These are phyloP conservation scores for Liodrosophila aerea DNA, from an alignment of 2,888 invertebrate species.

Conservation along the genomic window DNA sequence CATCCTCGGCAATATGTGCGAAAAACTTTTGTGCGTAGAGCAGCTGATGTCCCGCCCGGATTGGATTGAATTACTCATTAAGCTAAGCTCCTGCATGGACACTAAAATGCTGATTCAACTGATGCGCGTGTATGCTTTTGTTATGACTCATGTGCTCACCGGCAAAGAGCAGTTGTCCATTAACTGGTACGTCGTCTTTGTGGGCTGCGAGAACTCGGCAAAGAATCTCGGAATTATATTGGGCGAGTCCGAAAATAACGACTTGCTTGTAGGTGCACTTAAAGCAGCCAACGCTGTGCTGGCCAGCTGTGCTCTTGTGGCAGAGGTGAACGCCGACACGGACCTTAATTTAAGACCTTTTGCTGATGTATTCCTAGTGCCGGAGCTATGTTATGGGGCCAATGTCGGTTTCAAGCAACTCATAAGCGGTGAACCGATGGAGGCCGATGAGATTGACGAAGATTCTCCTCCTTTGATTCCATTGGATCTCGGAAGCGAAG, in stretches of 20 bases:
- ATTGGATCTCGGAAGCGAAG: constrained; percentile 27
- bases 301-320: constrained; percentile 81
- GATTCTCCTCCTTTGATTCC: constrained; percentile 21
- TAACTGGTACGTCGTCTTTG: constrained; percentile 83
- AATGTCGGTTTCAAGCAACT: constrained; percentile 80
- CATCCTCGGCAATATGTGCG: constrained; percentile 92
- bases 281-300: constrained; percentile 85
- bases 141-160: constrained; percentile 83
- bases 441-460: constrained; percentile 47
- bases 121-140: constrained; percentile 85
- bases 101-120: constrained; percentile 88
- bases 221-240: constrained; percentile 88
- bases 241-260: constrained; percentile 87
- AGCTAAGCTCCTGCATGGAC: constrained; percentile 86
- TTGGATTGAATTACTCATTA: constrained; percentile 84
- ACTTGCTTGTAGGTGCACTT: constrained; percentile 84
- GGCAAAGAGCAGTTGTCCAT: constrained; percentile 80
- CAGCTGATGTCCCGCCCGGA: constrained; percentile 84
- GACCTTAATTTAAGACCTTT: constrained; percentile 57
- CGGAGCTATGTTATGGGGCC: constrained; percentile 76
- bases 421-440: constrained; percentile 67
- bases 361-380: constrained; percentile 78
- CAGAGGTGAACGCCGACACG: constrained; percentile 58
- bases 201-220: constrained; percentile 83
- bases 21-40: constrained; percentile 85